These are phyloP conservation scores for Taenaris catops DNA, from an alignment of 2,888 invertebrate species.

Conservation along the genomic window DNA sequence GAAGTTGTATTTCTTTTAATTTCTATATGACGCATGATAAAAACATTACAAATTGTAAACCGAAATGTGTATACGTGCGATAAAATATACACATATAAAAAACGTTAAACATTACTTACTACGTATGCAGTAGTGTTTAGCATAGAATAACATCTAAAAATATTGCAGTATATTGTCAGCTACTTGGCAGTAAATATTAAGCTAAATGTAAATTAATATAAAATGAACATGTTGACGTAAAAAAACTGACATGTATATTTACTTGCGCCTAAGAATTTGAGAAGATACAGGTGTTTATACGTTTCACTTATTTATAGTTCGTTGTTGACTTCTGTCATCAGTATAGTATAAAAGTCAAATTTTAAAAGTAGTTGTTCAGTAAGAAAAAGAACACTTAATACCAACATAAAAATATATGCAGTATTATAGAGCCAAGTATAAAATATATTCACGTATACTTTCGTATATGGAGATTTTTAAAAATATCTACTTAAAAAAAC, in stretches of 20 bases:
- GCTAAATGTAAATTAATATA: constrained; percentile 17
- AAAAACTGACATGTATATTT: constrained; percentile 1
- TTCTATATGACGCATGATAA: too few species aligned
- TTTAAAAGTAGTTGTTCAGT: constrained; percentile 18
- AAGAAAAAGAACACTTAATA: constrained; percentile 7
- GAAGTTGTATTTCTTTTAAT: too few species aligned
- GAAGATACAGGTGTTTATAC: not conserved
- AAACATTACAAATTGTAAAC: too few species aligned
- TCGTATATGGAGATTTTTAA: too few species aligned
- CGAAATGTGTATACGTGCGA: too few species aligned
- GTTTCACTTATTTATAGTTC: not conserved
- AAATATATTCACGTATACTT: too few species aligned
- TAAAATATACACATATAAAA: too few species aligned
- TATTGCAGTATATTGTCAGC: constrained; percentile 21
- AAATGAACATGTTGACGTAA: constrained; percentile 3
- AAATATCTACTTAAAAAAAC: too few species aligned
- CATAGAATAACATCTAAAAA: constrained; percentile 24
- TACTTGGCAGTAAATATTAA: constrained; percentile 20
- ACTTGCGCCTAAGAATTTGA: not conserved
- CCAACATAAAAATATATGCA: too few species aligned
- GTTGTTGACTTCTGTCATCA: constrained; percentile 1
- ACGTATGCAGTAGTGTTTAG: not conserved
- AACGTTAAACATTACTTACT: too few species aligned
- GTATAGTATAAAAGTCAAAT: not conserved
- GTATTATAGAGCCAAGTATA: too few species aligned